Evolutionary conservation across 2,113 vertebrate genomes (phyloP).

Genomic region (Corynorhinus townsendii): DNA sequence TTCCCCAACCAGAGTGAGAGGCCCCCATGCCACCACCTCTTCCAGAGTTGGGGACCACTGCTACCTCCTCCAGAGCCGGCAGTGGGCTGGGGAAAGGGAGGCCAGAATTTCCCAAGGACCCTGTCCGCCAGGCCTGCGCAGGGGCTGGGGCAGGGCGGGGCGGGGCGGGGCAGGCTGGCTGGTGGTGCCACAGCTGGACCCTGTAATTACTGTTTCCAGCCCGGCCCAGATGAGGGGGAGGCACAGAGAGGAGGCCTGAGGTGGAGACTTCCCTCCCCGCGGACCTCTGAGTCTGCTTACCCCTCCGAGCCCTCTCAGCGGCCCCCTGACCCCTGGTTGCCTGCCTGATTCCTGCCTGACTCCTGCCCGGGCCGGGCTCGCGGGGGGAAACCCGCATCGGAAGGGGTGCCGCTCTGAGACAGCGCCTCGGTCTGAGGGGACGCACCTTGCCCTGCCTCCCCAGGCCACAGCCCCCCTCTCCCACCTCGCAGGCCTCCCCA

Average conservation of each 20-base stretch:
- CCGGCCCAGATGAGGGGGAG: conserved; percentile 12
- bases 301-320: not conserved
- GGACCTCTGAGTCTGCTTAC: not conserved
- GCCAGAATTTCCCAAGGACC: not conserved
- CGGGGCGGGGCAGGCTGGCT: not conserved
- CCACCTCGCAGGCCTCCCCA: not conserved
- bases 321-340: rapidly evolving
- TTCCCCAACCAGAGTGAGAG: not conserved
- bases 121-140: not conserved
- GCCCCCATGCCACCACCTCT: rapidly evolving
- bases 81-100: not conserved
- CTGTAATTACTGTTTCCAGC: conserved; percentile 64
- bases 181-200: not conserved
- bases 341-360: rapidly evolving
- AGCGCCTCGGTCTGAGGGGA: not conserved
- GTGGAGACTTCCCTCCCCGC: not conserved
- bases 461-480: not conserved
- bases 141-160: not conserved
- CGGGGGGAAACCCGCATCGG: not conserved
- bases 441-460: not conserved
- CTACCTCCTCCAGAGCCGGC: not conserved
- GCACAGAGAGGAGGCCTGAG: not conserved
- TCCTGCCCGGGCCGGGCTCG: not conserved
- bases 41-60: not conserved
- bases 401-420: not conserved